phyloP scores from a whole-genome alignment of 1,140 invertebrate genomes.

The Procambarus virginalis region DNA sequence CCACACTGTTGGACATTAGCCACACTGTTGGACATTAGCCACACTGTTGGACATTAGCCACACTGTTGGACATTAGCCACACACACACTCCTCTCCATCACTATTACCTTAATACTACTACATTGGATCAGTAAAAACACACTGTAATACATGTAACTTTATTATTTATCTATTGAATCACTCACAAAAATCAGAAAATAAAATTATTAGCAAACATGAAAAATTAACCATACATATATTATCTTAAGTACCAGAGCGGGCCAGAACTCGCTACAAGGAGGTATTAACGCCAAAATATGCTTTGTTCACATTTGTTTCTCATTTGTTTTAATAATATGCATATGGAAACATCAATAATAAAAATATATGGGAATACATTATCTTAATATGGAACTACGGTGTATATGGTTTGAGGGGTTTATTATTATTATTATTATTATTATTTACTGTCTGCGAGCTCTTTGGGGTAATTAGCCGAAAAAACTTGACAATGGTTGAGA shows the following conservation, averaged over 20 bases:
- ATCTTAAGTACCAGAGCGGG: conserved; percentile 73
- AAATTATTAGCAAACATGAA: conserved; percentile 75
- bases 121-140: neutral
- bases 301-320: conserved; percentile 72
- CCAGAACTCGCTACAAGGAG: conserved; percentile 71
- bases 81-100: too few relatives aligned
- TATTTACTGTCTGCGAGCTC: conserved; percentile 45
- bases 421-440: conserved; percentile 35
- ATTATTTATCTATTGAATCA: conserved; percentile 72
- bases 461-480: conserved; percentile 19
- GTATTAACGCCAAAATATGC: conserved; percentile 74
- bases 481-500: conserved; percentile 37
- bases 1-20: too few relatives aligned
- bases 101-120: too few relatives aligned
- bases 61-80: too few relatives aligned
- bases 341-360: conserved; percentile 75
- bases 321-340: conserved; percentile 71
- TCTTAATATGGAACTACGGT: conserved; percentile 73
- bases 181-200: conserved; percentile 75
- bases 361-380: conserved; percentile 74
- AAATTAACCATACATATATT: conserved; percentile 73
- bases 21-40: too few relatives aligned
- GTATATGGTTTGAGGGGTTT: conserved; percentile 70
- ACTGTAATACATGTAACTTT: conserved; percentile 69
- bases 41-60: too few relatives aligned